These are phyloP conservation scores for Nemopilema nomurai DNA, from an alignment of 30 jellyfish, hydroid and myxozoan genomes.

Conservation along the genomic window DNA sequence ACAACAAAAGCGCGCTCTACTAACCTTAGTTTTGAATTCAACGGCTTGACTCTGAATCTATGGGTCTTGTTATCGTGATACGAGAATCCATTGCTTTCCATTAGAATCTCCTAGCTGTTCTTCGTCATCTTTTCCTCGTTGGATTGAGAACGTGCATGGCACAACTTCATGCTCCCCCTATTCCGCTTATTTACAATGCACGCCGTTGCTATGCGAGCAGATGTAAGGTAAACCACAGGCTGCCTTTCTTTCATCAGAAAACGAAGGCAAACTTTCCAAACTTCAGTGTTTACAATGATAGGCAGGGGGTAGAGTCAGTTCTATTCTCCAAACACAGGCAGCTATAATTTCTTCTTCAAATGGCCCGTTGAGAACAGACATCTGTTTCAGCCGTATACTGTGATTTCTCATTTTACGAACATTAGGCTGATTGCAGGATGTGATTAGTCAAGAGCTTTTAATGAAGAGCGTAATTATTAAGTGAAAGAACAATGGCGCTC, in stretches of 20 bases:
- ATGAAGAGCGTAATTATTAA: too few relatives aligned
- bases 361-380: not conserved
- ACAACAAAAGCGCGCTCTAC: too few relatives aligned
- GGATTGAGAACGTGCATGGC: not conserved
- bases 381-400: too few relatives aligned
- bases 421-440: too few relatives aligned
- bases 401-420: too few relatives aligned
- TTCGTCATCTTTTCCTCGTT: not conserved
- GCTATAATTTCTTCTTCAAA: not conserved
- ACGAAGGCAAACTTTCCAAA: slow-evolving; percentile 34
- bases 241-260: slow-evolving; percentile 24
- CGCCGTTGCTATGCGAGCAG: slow-evolving; percentile 48
- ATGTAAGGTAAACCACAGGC: slow-evolving; percentile 21
- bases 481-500: too few relatives aligned
- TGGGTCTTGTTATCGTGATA: not conserved
- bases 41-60: not conserved
- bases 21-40: not conserved
- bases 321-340: not conserved
- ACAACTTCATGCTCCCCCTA: not conserved
- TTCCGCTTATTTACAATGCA: not conserved
- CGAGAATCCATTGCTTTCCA: slow-evolving; percentile 29
- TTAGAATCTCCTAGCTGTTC: not conserved
- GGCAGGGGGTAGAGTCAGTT: slow-evolving; percentile 14
- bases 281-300: not conserved
- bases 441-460: too few relatives aligned